Percentiles rank a stretch among this genome's conserved stretches.
Conservation (phyloP, 2,888 invertebrate genomes). For the Celastrina argiolus region DNA sequence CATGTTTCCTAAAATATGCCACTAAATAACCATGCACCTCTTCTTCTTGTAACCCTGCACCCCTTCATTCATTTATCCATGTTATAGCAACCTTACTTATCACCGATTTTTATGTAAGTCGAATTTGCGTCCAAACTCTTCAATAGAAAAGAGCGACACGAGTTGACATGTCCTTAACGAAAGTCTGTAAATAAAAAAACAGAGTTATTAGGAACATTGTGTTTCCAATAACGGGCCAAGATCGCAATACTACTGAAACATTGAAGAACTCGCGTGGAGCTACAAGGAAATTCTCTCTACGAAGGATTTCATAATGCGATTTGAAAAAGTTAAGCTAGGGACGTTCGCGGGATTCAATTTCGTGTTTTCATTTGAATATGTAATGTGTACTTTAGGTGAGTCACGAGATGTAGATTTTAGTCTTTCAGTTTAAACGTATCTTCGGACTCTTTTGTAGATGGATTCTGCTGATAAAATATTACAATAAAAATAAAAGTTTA, state of each 20-base stretch:
- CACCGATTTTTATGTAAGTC: too few species aligned
- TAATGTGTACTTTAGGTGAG: not conserved
- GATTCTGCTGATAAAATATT: too few species aligned
- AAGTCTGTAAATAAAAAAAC: not conserved
- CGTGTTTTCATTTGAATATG: not conserved
- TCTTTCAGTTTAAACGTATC: not conserved
- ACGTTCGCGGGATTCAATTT: not conserved
- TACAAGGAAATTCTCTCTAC: not conserved
- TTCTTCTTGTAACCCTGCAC: too few species aligned
- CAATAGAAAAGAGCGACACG: too few species aligned
- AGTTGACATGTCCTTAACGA: too few species aligned
- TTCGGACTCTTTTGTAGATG: not conserved
- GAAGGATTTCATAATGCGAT: not conserved
- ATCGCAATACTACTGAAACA: not conserved
- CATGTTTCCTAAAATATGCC: too few species aligned
- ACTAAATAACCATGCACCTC: too few species aligned
- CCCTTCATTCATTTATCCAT: too few species aligned
- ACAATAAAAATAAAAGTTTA: too few species aligned
- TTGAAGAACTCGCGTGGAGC: constrained; percentile 9
- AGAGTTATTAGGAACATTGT: not conserved
- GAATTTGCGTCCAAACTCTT: too few species aligned
- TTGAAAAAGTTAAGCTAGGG: constrained; percentile 1
- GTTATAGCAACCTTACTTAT: too few species aligned
- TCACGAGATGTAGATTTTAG: not conserved
- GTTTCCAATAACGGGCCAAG: not conserved